A percentile compares a stretch with the other conserved stretches of the same genome.
Conservation (phyloP, 2,113 vertebrate genomes). For the Polyodon spathula region DNA sequence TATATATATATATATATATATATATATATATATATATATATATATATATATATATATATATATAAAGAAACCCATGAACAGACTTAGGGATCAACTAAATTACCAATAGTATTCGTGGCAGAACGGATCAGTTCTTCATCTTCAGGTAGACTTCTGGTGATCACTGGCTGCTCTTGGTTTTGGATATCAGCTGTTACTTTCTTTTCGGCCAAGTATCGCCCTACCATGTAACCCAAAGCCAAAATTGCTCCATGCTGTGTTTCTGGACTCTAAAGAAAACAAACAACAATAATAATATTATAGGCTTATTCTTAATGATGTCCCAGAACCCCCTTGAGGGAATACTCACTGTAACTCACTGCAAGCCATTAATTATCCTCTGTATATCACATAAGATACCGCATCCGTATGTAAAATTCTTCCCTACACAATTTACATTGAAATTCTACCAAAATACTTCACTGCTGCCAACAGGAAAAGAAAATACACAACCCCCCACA, state of each 20-base stretch:
- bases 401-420: too few relatives aligned
- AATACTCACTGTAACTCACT: too few relatives aligned
- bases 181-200: slow-evolving; percentile 48
- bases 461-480: too few relatives aligned
- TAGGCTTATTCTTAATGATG: too few relatives aligned
- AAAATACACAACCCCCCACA: too few relatives aligned
- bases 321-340: too few relatives aligned
- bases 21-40: too few relatives aligned
- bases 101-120: slow-evolving; percentile 84
- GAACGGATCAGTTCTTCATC: slow-evolving; percentile 73
- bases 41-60: not conserved
- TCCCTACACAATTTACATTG: too few relatives aligned
- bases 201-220: slow-evolving; percentile 77
- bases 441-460: too few relatives aligned
- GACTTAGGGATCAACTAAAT: slow-evolving; percentile 7
- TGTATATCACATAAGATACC: too few relatives aligned
- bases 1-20: too few relatives aligned
- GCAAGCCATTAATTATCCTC: too few relatives aligned
- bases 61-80: not conserved
- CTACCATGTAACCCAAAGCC: slow-evolving; percentile 89
- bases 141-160: slow-evolving; percentile 49
- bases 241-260: slow-evolving; percentile 88
- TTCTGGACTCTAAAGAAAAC: slow-evolving; percentile 71
- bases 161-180: slow-evolving; percentile 42
- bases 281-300: not conserved